These are phyloP conservation scores for Schrankia costaestrigalis DNA, from an alignment of 2,888 invertebrate species.

Conservation along the genomic window DNA sequence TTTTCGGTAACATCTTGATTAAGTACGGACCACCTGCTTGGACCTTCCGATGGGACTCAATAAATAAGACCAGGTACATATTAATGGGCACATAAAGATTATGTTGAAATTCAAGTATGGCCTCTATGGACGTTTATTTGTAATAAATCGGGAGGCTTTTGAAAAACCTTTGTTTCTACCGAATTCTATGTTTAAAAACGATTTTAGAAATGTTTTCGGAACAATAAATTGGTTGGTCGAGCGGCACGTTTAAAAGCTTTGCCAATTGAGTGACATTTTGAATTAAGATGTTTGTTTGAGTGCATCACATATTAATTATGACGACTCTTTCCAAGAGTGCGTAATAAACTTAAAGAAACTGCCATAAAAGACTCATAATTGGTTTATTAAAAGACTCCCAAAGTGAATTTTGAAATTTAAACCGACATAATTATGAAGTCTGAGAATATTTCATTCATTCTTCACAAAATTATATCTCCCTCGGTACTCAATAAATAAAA, in stretches of 20 bases:
- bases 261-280: conserved; percentile 13
- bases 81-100: conserved; percentile 72
- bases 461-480: conserved; percentile 6
- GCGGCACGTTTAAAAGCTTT: conserved; percentile 9
- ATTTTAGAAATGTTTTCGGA: conserved; percentile 11
- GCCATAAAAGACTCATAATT: too few species aligned
- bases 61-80: conserved; percentile 71
- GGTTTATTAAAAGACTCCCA: too few species aligned
- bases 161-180: conserved; percentile 50
- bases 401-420: too few species aligned
- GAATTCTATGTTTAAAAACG: conserved; percentile 24
- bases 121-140: conserved; percentile 53
- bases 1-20: conserved; percentile 80
- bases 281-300: conserved; percentile 8
- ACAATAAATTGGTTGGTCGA: conserved; percentile 10
- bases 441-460: conserved; percentile 6
- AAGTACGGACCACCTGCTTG: conserved; percentile 78
- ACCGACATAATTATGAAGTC: conserved; percentile 1
- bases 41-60: conserved; percentile 59
- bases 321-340: too few species aligned
- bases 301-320: too few species aligned
- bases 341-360: too few species aligned
- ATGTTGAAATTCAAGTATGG: conserved; percentile 65
- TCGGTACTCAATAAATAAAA: conserved; percentile 4
- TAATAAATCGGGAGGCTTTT: conserved; percentile 53